phyloP scores from a whole-genome alignment of 2,888 invertebrate species.

The Embidobia sp. region DNA sequence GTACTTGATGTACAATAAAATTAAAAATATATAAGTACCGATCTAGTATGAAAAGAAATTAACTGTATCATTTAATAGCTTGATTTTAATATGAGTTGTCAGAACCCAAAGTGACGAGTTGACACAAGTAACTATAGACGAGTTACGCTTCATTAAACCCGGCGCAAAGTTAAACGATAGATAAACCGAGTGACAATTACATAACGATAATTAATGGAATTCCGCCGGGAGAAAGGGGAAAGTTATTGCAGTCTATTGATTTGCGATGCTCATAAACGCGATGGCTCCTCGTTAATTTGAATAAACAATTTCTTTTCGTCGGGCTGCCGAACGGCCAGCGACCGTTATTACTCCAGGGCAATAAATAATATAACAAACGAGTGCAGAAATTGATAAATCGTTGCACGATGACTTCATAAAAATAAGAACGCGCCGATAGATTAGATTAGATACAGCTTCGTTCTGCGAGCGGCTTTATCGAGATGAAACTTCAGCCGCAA shows the following conservation, averaged over 20 bases:
- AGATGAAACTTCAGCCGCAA: slow-evolving; percentile 49
- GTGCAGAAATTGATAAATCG: slow-evolving; percentile 25
- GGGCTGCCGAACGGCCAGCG: too few species aligned
- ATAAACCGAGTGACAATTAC: slow-evolving; percentile 43
- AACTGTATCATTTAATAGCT: too few species aligned
- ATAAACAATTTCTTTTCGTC: too few species aligned
- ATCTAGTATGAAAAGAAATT: too few species aligned
- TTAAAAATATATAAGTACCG: too few species aligned
- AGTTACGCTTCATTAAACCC: slow-evolving; percentile 24
- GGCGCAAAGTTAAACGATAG: slow-evolving; percentile 15
- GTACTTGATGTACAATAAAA: too few species aligned
- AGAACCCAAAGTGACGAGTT: not conserved
- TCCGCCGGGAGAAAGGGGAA: slow-evolving; percentile 13
- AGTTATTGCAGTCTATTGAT: not conserved
- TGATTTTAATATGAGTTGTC: too few species aligned
- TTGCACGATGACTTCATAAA: slow-evolving; percentile 26
- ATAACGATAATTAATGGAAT: slow-evolving; percentile 30
- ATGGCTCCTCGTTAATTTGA: too few species aligned
- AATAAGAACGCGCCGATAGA: slow-evolving; percentile 26
- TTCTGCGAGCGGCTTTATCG: slow-evolving; percentile 34
- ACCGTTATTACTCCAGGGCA: too few species aligned
- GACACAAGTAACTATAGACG: not conserved
- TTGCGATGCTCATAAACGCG: too few species aligned
- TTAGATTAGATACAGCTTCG: slow-evolving; percentile 48
- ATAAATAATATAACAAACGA: too few species aligned